Conservation (phyloP, 2,797 vertebrate genomes). For the Oceanodroma leucorhoa region DNA sequence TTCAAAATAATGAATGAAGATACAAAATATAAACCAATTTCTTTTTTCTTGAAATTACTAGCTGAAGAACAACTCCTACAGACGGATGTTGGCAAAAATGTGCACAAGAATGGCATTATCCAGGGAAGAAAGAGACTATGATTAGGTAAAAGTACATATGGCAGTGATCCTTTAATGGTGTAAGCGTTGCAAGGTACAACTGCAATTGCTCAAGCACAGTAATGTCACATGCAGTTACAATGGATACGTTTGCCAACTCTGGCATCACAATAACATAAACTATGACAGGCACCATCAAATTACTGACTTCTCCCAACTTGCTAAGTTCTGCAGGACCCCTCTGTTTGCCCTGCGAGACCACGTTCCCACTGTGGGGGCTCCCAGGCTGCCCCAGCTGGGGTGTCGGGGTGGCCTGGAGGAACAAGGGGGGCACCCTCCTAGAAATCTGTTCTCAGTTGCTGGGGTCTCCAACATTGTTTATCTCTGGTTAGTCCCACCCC, state of each 20-base stretch:
- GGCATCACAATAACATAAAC: background rate
- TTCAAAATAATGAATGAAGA: background rate
- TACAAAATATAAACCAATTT: background rate
- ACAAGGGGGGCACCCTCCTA: background rate
- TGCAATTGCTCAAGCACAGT: background rate
- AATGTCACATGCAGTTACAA: background rate
- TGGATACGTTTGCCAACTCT: background rate
- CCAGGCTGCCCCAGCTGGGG: background rate
- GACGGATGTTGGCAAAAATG: background rate
- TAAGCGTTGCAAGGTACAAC: background rate
- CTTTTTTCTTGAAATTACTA: background rate
- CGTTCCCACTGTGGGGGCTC: accelerated
- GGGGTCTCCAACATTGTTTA: background rate
- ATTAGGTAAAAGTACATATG: background rate
- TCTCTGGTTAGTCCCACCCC: background rate
- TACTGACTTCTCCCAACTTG: background rate
- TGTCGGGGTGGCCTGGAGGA: accelerated
- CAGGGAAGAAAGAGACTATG: background rate
- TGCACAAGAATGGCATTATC: background rate
- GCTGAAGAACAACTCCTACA: background rate
- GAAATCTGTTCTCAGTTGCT: background rate
- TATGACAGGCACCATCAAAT: background rate
- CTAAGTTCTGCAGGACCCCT: background rate
- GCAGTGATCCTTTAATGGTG: background rate
- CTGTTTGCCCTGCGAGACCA: accelerated